A percentile compares a stretch with the other conserved stretches of the same genome.
Conservation (phyloP, 2,888 invertebrate genomes). For the Oegoconia quadripuncta region DNA sequence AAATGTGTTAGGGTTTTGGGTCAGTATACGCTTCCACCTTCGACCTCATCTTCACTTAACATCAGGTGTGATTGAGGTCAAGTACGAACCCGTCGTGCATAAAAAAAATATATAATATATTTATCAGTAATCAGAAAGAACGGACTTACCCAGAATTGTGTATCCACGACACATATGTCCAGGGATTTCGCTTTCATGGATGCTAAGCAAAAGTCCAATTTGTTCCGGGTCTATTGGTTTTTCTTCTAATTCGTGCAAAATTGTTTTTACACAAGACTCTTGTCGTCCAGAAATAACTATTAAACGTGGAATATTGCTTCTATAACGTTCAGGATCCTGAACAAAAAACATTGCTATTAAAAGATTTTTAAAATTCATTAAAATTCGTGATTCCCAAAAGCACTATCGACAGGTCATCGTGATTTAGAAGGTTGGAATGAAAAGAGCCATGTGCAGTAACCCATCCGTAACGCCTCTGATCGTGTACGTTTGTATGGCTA, state of each 20-base stretch:
- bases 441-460: too few relatives aligned
- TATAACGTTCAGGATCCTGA: conserved; percentile 42
- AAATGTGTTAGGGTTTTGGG: too few relatives aligned
- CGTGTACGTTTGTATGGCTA: too few relatives aligned
- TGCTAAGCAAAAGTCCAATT: conserved; percentile 63
- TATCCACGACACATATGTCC: conserved; percentile 84
- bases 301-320: conserved; percentile 57
- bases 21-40: too few relatives aligned
- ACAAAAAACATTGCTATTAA: conserved; percentile 7
- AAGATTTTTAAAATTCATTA: too few relatives aligned
- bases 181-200: conserved; percentile 64
- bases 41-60: too few relatives aligned
- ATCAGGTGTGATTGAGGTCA: too few relatives aligned
- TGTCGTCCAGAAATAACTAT: conserved; percentile 78
- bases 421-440: too few relatives aligned
- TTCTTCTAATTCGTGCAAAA: conserved; percentile 45
- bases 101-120: background rate
- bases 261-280: conserved; percentile 52
- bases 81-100: too few relatives aligned
- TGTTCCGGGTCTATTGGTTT: conserved; percentile 68
- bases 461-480: too few relatives aligned
- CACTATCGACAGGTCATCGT: too few relatives aligned
- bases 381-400: too few relatives aligned
- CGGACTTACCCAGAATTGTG: conserved; percentile 50
- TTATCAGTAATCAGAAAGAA: background rate